These are phyloP conservation scores for human DNA, from an alignment of 2,113 vertebrate genomes.

Conservation along the genomic window GRCh38 chr1:110619501-110620000, in stretches of 20 bases:
- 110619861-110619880: not conserved
- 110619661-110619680: not conserved
- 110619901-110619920: not conserved
- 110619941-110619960: not conserved
- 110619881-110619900: not conserved
- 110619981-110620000: not conserved
- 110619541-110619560: not conserved
- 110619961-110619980: not conserved
- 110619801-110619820: not conserved
- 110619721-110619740: not conserved
- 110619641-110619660: not conserved
- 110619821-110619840: not conserved
- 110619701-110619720: not conserved
- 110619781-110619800: not conserved
- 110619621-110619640: not conserved
- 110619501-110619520: slow-evolving; percentile 19
- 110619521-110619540: not conserved
- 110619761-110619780: not conserved
- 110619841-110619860: not conserved
- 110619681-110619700: not conserved
- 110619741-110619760: not conserved
- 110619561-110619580: not conserved
- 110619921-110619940: not conserved
- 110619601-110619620: not conserved
- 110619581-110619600: accelerated